These are phyloP conservation scores for Asobara japonica DNA, from an alignment of 1,140 invertebrate genomes.

Conservation along the genomic window DNA sequence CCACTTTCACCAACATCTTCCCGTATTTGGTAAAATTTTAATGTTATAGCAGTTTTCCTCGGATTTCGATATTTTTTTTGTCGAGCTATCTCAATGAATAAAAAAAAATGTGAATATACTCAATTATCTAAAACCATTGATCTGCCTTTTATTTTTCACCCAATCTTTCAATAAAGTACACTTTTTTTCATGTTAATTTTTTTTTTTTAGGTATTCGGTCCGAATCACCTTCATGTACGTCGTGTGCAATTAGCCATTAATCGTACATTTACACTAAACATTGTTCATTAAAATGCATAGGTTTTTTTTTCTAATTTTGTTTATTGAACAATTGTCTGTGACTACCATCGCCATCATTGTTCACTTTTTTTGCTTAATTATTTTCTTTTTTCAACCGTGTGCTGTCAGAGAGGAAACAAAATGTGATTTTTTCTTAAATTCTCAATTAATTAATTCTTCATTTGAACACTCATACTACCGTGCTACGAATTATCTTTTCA, in stretches of 20 bases:
- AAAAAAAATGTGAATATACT: background rate
- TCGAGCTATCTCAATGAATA: too few relatives aligned
- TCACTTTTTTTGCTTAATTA: background rate
- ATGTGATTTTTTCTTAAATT: constrained; percentile 28
- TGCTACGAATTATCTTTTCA: constrained; percentile 27
- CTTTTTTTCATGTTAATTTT: constrained; percentile 21
- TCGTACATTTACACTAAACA: constrained; percentile 46
- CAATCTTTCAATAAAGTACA: constrained; percentile 31
- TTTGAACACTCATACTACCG: constrained; percentile 26
- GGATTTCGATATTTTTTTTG: too few relatives aligned
- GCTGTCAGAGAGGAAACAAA: constrained; percentile 29
- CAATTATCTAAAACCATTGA: constrained; percentile 31
- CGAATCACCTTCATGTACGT: constrained; percentile 37
- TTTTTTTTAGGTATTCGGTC: constrained; percentile 1
- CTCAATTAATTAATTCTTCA: constrained; percentile 1
- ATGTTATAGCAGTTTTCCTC: too few relatives aligned
- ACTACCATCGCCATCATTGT: constrained; percentile 35
- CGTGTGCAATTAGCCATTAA: constrained; percentile 50
- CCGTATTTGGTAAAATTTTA: too few relatives aligned
- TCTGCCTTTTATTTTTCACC: constrained; percentile 36
- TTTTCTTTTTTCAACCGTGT: constrained; percentile 25
- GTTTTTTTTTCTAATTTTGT: constrained; percentile 19
- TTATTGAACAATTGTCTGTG: constrained; percentile 36
- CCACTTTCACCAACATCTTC: too few relatives aligned
- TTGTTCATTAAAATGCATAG: constrained; percentile 45